Evolutionary conservation across 2,113 vertebrate species (phyloP).

Genomic region (Baryphthengus martii): DNA sequence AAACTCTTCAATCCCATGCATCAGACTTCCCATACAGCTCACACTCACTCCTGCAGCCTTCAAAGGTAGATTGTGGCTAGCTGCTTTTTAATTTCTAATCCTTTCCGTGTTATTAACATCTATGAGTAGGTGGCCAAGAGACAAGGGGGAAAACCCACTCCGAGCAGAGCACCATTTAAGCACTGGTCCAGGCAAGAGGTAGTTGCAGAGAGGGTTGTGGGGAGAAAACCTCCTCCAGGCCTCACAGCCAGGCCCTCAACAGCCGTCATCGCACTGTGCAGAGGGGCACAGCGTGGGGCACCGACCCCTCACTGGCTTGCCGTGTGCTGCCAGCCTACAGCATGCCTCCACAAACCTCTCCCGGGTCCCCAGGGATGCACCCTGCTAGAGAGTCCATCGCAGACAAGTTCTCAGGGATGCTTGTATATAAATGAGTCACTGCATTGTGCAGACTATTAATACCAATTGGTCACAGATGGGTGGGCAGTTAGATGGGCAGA

Average conservation of each 20-base stretch:
- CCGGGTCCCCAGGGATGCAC: fast-evolving
- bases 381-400: not conserved
- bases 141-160: not conserved
- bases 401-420: not conserved
- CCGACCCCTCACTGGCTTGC: not conserved
- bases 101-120: not conserved
- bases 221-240: not conserved
- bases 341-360: no score
- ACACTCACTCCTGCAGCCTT: not conserved
- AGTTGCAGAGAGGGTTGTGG: not conserved
- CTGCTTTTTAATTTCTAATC: not conserved
- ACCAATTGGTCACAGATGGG: not conserved
- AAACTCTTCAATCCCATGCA: not conserved
- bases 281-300: no score
- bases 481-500: not conserved
- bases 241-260: fast-evolving
- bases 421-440: not conserved
- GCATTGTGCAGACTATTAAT: not conserved
- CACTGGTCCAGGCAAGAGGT: not conserved
- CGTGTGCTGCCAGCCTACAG: not conserved
- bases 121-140: not conserved
- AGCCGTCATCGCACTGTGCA: fast-evolving
- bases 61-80: not conserved
- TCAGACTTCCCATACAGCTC: not conserved
- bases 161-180: not conserved